Base-by-base conservation (phyloP, 2,888 invertebrate genomes). In the Pammene fasciana region DNA sequence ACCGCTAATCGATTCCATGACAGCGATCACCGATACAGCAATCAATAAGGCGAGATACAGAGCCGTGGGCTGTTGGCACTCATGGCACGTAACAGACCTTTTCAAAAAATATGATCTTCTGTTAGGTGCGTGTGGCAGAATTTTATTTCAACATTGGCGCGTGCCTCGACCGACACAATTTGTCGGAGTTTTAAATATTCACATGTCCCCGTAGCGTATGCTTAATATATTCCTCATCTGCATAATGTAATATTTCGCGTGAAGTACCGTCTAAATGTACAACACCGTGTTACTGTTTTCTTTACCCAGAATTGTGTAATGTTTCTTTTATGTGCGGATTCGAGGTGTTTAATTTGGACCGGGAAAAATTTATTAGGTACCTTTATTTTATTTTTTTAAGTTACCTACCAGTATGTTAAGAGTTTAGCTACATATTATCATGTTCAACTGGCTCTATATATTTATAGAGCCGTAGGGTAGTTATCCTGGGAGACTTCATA, bases 131-230 rank as follows among this genome's bases (percentile, higher is more conserved):
- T 72, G 77, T 66, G 72, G 74, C 74, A 72, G 77, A 81, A 78
- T 79, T 78, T 79, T 77, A 79, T 71, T 81, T 78, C 74, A 74
- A 75, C 79, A 75, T 82, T 79, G 79, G 77, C 82, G 79, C 82
- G 74, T 75, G 74, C 76, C 80, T 78, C 80, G 75, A 72, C 79
- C 82, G 76, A 76, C 80, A 79, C 80, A 84, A 86, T 86, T 87
- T 84, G 86, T 85, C 82, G 76, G 79, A 79, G 77, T 83, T 86
- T 89, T 85, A 87, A 88, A 88, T 87, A 87, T 88, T 87, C 87
- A 86, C 84, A 81, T 82, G 79, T 84, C 81, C 81, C 82, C 79
- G 80, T 79, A 78, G 79, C 83, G 80, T 83, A 82, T 84, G 82
- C 81, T 84, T 86, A 86, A 86, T 86, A 84, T 82, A 86, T 84